A percentile compares a stretch with the other conserved stretches of the same genome.
Conservation (phyloP, 2,797 vertebrate species). For the Malurus splendens region DNA sequence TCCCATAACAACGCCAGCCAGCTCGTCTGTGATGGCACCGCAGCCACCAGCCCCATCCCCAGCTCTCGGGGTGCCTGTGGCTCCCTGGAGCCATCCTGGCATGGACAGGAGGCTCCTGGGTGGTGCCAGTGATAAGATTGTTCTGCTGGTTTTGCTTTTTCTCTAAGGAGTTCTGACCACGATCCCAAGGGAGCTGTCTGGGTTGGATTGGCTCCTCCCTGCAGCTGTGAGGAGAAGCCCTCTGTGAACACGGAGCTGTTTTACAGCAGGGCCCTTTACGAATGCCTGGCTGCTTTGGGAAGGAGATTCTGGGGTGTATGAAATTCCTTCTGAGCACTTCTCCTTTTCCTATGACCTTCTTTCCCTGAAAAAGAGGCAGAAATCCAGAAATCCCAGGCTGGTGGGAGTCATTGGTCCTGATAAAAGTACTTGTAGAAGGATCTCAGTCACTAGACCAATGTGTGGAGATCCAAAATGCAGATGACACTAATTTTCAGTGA, state of each 20-base stretch:
- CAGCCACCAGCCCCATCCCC: accelerated
- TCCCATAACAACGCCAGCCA: accelerated
- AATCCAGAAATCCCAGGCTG: neutral
- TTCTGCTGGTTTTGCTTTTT: neutral
- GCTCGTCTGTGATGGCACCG: accelerated
- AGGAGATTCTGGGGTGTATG: accelerated
- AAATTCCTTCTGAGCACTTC: neutral
- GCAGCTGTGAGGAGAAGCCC: accelerated
- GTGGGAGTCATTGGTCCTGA: accelerated
- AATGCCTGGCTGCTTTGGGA: neutral
- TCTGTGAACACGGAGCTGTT: accelerated
- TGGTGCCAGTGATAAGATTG: neutral
- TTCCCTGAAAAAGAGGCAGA: neutral
- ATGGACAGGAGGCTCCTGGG: neutral
- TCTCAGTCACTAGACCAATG: neutral
- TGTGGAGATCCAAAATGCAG: neutral
- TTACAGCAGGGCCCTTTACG: neutral
- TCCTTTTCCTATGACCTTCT: neutral
- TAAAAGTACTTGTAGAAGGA: neutral
- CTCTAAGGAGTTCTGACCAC: neutral
- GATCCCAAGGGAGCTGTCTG: accelerated
- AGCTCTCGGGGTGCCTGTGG: neutral
- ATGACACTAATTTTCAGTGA: neutral
- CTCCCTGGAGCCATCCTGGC: neutral
- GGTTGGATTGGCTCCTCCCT: neutral